Base-by-base conservation (phyloP, 2,797 vertebrate species). In the Anolis apletophallus region DNA sequence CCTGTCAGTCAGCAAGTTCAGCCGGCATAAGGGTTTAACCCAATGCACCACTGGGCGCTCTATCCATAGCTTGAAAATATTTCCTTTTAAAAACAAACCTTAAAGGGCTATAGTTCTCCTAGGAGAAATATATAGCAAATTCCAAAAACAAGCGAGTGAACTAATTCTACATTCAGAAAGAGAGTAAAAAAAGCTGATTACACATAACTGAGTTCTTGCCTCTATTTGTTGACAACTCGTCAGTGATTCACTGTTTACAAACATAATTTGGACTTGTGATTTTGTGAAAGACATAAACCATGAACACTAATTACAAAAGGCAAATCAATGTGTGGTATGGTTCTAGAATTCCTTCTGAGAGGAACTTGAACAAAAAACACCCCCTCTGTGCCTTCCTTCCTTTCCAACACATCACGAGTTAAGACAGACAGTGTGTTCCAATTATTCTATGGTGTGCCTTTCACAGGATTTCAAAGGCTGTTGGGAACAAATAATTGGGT, bases 311-410 rank as follows among this genome's bases (percentile, higher is more conserved):
- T 75, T 79, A 40, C 34, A 16, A 69, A 69, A 72, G 78, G 73
- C 29, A 54, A 81, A 34, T 46, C 10, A 87, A 16, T 0, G 14
- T 76, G 46, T 17, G 50, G 32, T 7, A 6, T 36, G 40, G 32
- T 26, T 68, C 21, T 72, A 17, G 57, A 73, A 52, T 81, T 90
- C 79, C 57, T 32, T 78, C 69, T 46, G 81, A 88, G 72, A 88
- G 85, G 69, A 86, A 10, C 40, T 90, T 88, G 85, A 77, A 83
- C 5, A 84, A 6, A 50, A 88, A 87, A 90, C 46, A 87, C 68
- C 29, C 23, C n/a, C 7, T 69, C 14, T 32, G 14, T 71, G n/a
- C 7, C 16, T 34, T 32, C 32, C n/a, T 69, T 19, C 0, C 32
- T 40, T 3, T 50, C 19, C 32, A 26, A 82, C 1, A 46, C 4